These are phyloP conservation scores for Choloepus didactylus DNA, from an alignment of 2,797 vertebrate genomes.

Conservation along the genomic window DNA sequence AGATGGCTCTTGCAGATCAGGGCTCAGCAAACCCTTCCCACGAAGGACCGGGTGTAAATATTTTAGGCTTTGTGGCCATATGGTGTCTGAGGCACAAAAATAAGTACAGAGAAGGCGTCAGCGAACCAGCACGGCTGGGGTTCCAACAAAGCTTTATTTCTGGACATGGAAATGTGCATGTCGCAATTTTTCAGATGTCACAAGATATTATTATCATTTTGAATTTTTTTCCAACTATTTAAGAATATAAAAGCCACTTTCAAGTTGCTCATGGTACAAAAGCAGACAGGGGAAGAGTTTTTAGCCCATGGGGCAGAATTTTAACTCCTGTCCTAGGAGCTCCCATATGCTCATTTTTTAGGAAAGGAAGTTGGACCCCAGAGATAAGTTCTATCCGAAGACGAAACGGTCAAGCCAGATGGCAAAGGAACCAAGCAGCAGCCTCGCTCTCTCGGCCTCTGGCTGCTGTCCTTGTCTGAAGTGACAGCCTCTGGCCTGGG, in stretches of 20 bases:
- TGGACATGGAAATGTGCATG: background rate
- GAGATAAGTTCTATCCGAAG: too few relatives aligned
- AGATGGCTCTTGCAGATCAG: background rate
- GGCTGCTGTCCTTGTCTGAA: too few relatives aligned
- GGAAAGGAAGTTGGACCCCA: background rate
- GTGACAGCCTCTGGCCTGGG: background rate
- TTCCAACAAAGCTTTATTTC: background rate
- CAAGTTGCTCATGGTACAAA: background rate
- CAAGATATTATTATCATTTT: background rate
- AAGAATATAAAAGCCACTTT: background rate
- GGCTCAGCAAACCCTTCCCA: background rate
- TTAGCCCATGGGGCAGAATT: rapidly evolving
- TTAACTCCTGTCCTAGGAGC: rapidly evolving
- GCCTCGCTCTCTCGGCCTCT: background rate
- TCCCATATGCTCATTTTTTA: background rate
- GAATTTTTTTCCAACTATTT: background rate
- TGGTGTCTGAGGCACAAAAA: rapidly evolving
- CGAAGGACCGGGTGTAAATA: background rate
- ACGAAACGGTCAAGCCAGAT: background rate
- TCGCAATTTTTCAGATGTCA: background rate
- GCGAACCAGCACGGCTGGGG: background rate
- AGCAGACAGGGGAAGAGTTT: too few relatives aligned
- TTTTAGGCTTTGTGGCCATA: background rate
- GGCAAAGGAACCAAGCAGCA: rapidly evolving
- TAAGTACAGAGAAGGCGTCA: rapidly evolving